These are phyloP conservation scores for Bugulina stolonifera DNA, from an alignment of 2,888 invertebrate genomes.

Conservation along the genomic window DNA sequence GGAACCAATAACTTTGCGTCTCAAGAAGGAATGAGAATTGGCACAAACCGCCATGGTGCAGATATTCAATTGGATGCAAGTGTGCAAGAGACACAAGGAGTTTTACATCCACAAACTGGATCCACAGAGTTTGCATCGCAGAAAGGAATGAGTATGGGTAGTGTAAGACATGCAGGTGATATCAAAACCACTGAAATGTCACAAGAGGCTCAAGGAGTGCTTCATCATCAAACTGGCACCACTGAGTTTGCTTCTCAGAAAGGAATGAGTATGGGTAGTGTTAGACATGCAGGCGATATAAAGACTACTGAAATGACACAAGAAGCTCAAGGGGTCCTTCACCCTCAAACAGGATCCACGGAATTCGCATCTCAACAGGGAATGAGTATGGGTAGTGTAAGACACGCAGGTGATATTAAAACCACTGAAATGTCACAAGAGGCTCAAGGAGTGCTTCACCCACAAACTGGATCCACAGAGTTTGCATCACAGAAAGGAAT, in stretches of 20 bases:
- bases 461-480: neutral
- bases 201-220: neutral
- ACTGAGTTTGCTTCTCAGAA: constrained; percentile 4
- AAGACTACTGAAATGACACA: neutral
- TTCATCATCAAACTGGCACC: constrained; percentile 16
- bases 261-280: neutral
- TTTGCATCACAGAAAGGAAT: neutral
- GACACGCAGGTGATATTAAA: constrained; percentile 10
- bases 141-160: constrained; percentile 18
- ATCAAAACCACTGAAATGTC: neutral
- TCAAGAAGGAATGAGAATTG: constrained; percentile 6
- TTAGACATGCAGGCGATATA: neutral
- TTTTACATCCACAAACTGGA: constrained; percentile 15
- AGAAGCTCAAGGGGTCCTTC: constrained; percentile 5
- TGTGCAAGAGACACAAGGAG: neutral
- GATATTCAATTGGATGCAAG: neutral
- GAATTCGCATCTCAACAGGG: constrained; percentile 11
- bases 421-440: neutral
- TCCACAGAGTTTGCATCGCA: constrained; percentile 1
- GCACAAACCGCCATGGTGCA: neutral
- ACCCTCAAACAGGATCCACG: neutral
- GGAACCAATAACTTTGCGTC: neutral
- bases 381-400: neutral
- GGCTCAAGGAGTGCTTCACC: constrained; percentile 3
- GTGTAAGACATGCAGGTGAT: constrained; percentile 8